Conservation (phyloP, 1,140 invertebrate genomes). For the Lutraria rhynchaena region DNA sequence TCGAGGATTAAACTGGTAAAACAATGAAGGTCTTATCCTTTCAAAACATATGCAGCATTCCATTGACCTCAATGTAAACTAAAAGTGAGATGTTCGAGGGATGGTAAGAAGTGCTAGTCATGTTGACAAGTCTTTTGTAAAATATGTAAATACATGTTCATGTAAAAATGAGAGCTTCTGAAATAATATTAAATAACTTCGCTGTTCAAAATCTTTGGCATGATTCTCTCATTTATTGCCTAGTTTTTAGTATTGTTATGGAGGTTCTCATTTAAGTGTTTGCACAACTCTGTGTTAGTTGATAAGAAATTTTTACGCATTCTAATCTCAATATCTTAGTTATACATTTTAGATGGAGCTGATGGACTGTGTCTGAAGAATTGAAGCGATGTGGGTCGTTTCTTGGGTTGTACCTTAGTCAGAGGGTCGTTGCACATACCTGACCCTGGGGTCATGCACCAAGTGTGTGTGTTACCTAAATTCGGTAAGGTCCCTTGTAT, state of each 20-base stretch:
- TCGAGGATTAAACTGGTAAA: background rate
- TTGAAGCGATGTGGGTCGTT: constrained; percentile 1
- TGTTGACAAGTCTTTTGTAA: too few relatives aligned
- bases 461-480: constrained; percentile 10
- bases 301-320: constrained; percentile 5
- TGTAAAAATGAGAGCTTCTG: constrained; percentile 29
- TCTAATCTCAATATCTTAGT: constrained; percentile 45
- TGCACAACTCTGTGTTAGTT: constrained; percentile 23
- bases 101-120: background rate
- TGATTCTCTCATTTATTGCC: background rate
- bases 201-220: background rate
- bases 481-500: constrained; percentile 54
- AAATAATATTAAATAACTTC: background rate
- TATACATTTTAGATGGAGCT: constrained; percentile 57
- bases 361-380: background rate
- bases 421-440: constrained; percentile 35
- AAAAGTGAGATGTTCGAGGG: background rate
- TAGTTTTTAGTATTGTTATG: background rate
- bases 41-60: background rate
- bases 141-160: background rate
- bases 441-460: background rate
- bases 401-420: background rate
- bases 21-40: background rate
- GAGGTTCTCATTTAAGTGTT: constrained; percentile 25
- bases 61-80: background rate